Evolutionary conservation across 1,140 invertebrate species (phyloP).

Genomic region (Zelostemma sp.): DNA sequence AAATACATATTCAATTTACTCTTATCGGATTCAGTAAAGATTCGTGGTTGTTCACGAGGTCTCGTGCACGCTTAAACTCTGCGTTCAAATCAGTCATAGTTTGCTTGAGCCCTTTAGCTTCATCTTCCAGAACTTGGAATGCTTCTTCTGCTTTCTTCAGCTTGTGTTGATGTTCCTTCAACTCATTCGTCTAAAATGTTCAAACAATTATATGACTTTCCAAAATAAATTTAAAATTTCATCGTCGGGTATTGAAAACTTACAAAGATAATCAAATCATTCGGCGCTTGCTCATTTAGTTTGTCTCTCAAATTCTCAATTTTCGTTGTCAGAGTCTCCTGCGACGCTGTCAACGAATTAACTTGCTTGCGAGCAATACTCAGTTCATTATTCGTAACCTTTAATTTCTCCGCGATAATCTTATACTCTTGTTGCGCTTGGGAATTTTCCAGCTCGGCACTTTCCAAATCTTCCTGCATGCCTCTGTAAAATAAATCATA

Average conservation of each 20-base stretch:
- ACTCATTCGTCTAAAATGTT: neutral
- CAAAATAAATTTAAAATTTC: neutral
- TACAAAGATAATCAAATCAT: neutral
- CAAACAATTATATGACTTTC: neutral
- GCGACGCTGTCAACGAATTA: neutral
- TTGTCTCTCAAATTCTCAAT: too few species aligned
- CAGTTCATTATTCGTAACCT: conserved; percentile 15
- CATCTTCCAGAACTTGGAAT: conserved; percentile 62
- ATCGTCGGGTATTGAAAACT: too few species aligned
- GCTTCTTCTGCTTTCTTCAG: conserved; percentile 57
- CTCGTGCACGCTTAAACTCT: conserved; percentile 42
- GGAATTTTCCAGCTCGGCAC: conserved; percentile 30
- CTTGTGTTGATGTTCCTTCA: conserved; percentile 24
- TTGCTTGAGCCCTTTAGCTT: conserved; percentile 55
- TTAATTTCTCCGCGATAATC: conserved; percentile 43
- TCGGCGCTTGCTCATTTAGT: neutral
- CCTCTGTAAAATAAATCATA: conserved; percentile 17
- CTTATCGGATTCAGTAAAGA: conserved; percentile 43
- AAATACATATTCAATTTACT: conserved; percentile 28
- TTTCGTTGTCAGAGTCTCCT: neutral
- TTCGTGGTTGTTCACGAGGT: conserved; percentile 40
- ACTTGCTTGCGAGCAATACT: neutral
- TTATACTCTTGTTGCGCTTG: conserved; percentile 17
- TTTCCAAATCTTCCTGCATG: conserved; percentile 54
- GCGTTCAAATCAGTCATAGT: conserved; percentile 54